phyloP scores from a whole-genome alignment of 37 sponge, comb jelly and placozoan genomes.

The Beroe forskalii region DNA sequence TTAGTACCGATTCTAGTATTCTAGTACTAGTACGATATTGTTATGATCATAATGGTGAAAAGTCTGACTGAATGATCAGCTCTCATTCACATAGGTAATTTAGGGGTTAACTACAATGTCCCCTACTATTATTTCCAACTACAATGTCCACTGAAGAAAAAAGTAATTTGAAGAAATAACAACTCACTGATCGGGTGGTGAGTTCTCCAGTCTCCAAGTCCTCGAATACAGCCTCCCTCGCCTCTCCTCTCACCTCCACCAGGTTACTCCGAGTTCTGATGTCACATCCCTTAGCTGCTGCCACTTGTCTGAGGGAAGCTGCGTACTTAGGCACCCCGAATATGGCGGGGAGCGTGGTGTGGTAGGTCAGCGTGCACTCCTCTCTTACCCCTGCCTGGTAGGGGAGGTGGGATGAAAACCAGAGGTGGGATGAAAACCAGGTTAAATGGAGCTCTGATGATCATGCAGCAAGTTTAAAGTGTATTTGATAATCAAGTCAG shows the following conservation, averaged over 20 bases:
- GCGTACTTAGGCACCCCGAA: constrained; percentile 93
- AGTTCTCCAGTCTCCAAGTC: constrained; percentile 68
- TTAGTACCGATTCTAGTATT: no score
- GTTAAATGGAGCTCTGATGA: neutral
- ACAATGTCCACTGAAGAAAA: no score
- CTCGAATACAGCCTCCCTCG: constrained; percentile 77
- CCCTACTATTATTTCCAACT: no score
- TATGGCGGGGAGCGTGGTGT: constrained; percentile 80
- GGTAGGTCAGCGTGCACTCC: constrained; percentile 71
- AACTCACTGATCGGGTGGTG: neutral
- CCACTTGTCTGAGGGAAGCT: constrained; percentile 70
- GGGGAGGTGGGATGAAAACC: no score
- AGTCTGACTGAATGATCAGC: no score
- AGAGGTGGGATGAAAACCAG: constrained; percentile 16
- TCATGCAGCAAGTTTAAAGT: neutral
- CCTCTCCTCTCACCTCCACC: constrained; percentile 69
- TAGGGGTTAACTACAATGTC: no score
- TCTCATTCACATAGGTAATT: no score
- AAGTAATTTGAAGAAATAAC: no score
- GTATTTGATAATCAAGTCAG: no score
- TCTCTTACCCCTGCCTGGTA: constrained; percentile 74
- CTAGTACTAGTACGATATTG: no score
- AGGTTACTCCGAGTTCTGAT: constrained; percentile 73
- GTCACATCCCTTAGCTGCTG: constrained; percentile 70
- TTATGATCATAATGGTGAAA: no score